A percentile compares a stretch with the other conserved stretches of the same genome.
Conservation (phyloP, 2,113 vertebrate species). For the Corynorhinus townsendii region DNA sequence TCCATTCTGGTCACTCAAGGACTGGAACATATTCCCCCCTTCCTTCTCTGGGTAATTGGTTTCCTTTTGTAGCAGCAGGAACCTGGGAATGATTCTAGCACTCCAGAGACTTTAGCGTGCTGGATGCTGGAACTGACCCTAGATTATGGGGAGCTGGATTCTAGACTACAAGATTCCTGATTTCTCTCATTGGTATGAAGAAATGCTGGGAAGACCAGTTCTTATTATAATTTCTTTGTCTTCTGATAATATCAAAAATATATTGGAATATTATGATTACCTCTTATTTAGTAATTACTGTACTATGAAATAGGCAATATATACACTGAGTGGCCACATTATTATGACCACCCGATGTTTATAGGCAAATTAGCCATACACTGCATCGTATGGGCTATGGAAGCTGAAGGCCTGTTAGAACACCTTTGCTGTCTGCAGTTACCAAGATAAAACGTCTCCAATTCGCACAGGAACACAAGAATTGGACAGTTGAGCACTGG, state of each 20-base stretch:
- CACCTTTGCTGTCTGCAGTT: too few relatives aligned
- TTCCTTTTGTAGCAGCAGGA: neutral
- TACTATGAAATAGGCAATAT: neutral
- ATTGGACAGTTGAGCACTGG: too few relatives aligned
- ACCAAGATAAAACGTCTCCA: too few relatives aligned
- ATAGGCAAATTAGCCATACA: too few relatives aligned
- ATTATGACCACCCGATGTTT: too few relatives aligned
- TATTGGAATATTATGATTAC: neutral
- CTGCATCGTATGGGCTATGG: too few relatives aligned
- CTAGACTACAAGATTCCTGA: neutral
- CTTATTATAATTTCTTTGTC: neutral
- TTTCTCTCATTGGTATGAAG: neutral
- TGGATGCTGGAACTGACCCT: neutral
- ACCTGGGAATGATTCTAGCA: neutral
- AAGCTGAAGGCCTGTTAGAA: too few relatives aligned
- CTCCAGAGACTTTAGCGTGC: neutral
- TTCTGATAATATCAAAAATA: neutral
- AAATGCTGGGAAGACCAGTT: neutral
- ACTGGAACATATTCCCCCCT: neutral
- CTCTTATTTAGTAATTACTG: neutral
- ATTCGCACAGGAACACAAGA: too few relatives aligned
- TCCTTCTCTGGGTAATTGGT: neutral
- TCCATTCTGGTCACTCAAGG: neutral
- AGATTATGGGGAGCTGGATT: neutral
- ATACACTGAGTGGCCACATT: too few relatives aligned